Base-by-base conservation (phyloP, 2,113 vertebrate genomes). In the Dipodomys stephensi region DNA sequence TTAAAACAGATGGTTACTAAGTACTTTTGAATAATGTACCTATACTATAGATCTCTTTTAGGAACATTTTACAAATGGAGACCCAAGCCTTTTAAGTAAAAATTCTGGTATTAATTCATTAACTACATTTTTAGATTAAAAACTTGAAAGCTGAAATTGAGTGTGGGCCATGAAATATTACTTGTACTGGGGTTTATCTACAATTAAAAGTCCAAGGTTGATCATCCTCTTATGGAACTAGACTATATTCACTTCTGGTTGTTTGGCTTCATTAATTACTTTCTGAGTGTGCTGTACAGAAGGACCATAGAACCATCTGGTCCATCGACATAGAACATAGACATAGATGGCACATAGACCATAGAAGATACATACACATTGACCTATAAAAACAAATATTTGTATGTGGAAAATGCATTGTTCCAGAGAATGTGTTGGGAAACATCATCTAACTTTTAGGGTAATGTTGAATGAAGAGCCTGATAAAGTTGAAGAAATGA, bases 71-170 rank as follows among this genome's bases (percentile, higher is more conserved):
- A 62, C 57, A 88, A 72, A 90, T 71, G 18, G 28, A 92, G 12
- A n/a, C 16, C 46, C 62, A 35, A 25, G 0, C n/a, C 72, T 95
- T 92, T 94, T 83, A 82, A 72, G 12, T 73, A 86, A 91, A 20
- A 90, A 65, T 6, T 2, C 60, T 93, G 46, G 73, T 69, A 87
- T 88, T 83, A 88, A 83, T 49, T 88, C 30, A 67, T 92, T 73
- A 53, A 71, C 83, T 94, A 80, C 60, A 18, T 68, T 68, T 93
- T 97, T 94, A 23, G 93, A 92, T 88, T 85, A 83, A 65, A 64
- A 83, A 60, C 22, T 35, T 77, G 44, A 25, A 93, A 94, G 74
- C 80, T 27, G 71, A 90, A 93, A 93, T 44, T 90, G 86, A 92
- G 25, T 78, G 11, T 76, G 49, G 86, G 91, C 74, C 81, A 74